phyloP scores from a whole-genome alignment of 2,888 invertebrate species.

The Volucella bombylans region DNA sequence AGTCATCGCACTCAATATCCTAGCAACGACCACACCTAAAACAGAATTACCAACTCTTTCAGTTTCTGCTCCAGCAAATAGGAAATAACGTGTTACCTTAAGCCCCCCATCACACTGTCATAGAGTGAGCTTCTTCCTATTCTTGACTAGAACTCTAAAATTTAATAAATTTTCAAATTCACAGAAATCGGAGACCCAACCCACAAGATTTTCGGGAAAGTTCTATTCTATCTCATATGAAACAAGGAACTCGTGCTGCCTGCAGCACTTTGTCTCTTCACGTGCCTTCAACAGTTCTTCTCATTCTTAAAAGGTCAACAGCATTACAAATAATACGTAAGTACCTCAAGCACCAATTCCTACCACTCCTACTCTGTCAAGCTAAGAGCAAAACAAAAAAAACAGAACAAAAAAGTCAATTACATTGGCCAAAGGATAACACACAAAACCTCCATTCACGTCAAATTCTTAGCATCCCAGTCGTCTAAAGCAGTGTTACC shows the following conservation, averaged over 20 bases:
- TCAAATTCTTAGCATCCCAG: conserved; percentile 51
- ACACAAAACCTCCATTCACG: conserved; percentile 43
- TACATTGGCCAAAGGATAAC: conserved; percentile 26
- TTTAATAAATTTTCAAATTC: too few relatives aligned
- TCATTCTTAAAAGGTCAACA: conserved; percentile 65
- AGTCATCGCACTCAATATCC: too few relatives aligned
- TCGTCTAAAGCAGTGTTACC: conserved; percentile 42
- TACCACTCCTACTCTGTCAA: not conserved
- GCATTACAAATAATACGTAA: conserved; percentile 47
- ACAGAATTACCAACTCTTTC: too few relatives aligned
- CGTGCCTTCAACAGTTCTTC: conserved; percentile 36
- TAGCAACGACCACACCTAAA: too few relatives aligned
- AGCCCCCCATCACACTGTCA: too few relatives aligned
- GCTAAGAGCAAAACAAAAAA: not conserved
- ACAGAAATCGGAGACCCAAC: not conserved
- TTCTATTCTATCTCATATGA: not conserved
- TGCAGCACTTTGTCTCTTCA: conserved; percentile 20
- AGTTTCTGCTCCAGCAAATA: too few relatives aligned
- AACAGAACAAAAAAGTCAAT: conserved; percentile 5
- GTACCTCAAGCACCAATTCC: conserved; percentile 4
- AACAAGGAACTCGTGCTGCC: not conserved
- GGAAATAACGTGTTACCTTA: too few relatives aligned
- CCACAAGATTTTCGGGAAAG: not conserved
- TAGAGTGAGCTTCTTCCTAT: too few relatives aligned
- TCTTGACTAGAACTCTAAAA: too few relatives aligned